Evolutionary conservation across 2,888 invertebrate species (phyloP), one percentile per base, ranked within the genome.

Genomic region (Allacma fusca): DNA sequence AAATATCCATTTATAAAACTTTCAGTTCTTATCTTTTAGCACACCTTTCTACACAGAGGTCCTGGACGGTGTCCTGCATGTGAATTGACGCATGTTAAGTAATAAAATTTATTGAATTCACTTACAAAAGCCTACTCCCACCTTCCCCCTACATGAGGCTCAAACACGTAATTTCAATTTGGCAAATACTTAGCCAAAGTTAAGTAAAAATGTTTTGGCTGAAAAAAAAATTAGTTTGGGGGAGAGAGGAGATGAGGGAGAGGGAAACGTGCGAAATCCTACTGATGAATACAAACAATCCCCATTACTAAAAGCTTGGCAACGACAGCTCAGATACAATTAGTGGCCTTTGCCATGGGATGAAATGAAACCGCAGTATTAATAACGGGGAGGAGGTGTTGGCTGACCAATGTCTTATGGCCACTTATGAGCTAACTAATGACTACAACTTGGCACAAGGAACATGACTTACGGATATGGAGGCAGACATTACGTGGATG

Each of bases 281-380:
- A 50, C 50, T n/a, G 19, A 50, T 16, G 19, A 50, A 16, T 50
- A 50, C 19, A 50, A 50, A 50, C 5, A 50, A 50, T 40, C 40
- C 40, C 13, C 40, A 50, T 50, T 19, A 5, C 16, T 50, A n/a
- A 12, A 16, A 50, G n/a, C 19, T 50, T 13, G 50, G 50, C 2
- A 4, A 50, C 2, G 50, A 50, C 19, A n/a, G 50, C 16, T 13
- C 7, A 50, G 40, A 26, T 43, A 69, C 43, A 50, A 50, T 69
- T 69, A 69, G 44, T 69, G 43, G 24, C 44, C 69, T 43, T 43
- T 69, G 69, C 29, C 40, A 43, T 40, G 44, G 43, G 69, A 69
- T 69, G 69, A 69, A 69, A 69, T 69, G 69, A 69, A 34, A 43
- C 69, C 69, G 69, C 69, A 69, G 43, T 69, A 69, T 69, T 69